Percentiles rank a stretch among this genome's conserved stretches.
phyloP scores from a whole-genome alignment of 2,113 vertebrate species.

The Pterocles gutturalis region DNA sequence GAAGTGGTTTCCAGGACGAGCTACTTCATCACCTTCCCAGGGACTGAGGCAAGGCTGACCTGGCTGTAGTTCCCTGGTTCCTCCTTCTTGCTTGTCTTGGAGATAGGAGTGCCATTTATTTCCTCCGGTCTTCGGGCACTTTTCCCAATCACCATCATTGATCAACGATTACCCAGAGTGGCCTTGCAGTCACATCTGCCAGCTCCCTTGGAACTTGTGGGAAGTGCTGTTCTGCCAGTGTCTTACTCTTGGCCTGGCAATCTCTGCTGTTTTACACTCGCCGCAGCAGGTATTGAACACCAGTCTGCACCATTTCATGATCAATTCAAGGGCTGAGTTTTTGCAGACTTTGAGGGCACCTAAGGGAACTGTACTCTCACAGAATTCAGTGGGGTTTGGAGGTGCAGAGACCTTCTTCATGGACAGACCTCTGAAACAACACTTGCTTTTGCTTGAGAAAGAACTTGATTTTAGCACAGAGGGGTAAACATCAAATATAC shows the following conservation, averaged over 20 bases:
- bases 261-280: not conserved
- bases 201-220: not conserved
- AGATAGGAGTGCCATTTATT: not conserved
- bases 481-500: accelerated
- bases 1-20: not conserved
- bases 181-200: not conserved
- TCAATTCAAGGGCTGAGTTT: not conserved
- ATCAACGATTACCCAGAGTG: not conserved
- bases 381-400: not conserved
- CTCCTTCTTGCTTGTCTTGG: not conserved
- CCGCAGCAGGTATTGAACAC: not conserved
- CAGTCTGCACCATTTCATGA: not conserved
- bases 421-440: not conserved
- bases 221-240: not conserved
- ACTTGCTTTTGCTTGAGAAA: not conserved
- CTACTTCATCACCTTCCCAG: not conserved
- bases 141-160: no score
- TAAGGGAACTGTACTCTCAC: not conserved
- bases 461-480: not conserved
- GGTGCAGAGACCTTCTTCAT: not conserved
- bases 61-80: not conserved
- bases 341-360: not conserved
- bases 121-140: not conserved
- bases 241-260: not conserved
- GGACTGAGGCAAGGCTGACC: not conserved